Evolutionary conservation across 2,888 invertebrate genomes (phyloP).

Genomic region (Rhaphigaster nebulosa): DNA sequence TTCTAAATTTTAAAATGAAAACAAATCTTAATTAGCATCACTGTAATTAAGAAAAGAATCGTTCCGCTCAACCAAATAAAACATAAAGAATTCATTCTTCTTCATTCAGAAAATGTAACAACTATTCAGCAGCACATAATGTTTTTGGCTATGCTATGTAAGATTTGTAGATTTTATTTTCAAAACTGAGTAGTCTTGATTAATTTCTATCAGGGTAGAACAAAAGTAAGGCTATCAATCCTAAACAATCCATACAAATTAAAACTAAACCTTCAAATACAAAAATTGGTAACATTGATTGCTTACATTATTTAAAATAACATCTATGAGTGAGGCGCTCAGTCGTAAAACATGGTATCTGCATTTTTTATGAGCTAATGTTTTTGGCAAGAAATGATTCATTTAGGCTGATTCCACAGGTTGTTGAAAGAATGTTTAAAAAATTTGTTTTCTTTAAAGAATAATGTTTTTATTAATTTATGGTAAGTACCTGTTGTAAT

Average conservation of each 20-base stretch:
- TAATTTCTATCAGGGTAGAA: background rate
- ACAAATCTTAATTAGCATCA: background rate
- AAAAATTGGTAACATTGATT: background rate
- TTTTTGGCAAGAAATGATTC: too few species aligned
- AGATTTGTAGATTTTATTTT: background rate
- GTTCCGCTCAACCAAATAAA: background rate
- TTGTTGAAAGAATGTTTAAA: too few species aligned
- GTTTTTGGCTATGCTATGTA: background rate
- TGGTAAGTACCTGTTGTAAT: too few species aligned
- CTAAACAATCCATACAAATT: background rate
- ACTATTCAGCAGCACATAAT: background rate
- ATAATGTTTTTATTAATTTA: too few species aligned
- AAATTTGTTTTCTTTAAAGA: too few species aligned
- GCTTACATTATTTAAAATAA: background rate
- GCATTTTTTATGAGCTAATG: too few species aligned
- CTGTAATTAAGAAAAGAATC: background rate
- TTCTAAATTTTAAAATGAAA: background rate
- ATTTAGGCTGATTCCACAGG: too few species aligned
- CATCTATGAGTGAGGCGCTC: background rate
- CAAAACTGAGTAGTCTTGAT: background rate
- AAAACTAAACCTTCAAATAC: conserved; percentile 10
- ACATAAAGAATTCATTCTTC: background rate
- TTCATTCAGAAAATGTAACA: background rate
- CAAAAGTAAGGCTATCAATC: background rate
- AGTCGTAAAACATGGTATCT: too few species aligned